Base-by-base conservation (phyloP, 2,797 vertebrate genomes). In the Lophotriccus pileatus region DNA sequence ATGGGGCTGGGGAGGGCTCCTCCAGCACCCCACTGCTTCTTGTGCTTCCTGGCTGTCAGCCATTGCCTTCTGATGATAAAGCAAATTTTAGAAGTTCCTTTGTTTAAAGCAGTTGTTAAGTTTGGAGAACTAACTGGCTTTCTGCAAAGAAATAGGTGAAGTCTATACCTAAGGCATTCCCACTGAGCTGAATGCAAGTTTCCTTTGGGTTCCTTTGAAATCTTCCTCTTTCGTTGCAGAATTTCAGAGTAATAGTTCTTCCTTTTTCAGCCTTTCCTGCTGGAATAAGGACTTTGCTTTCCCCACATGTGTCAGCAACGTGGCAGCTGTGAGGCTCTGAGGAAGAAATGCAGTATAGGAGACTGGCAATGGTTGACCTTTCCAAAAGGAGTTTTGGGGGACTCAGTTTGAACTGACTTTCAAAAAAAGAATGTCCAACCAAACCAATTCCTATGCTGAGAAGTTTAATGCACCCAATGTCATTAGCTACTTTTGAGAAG, bases 141-240 rank as follows among this genome's bases (percentile, higher is more conserved):
- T 59, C 67, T 87, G 70, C 59, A 81, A 66, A 90, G 74, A 94
- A 94, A 82, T 70, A 93, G 91, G 77, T 90, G 70, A 94, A 89
- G 34, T 76, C 25, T 84, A 39, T 49, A 94, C 92, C 86, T 95
- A 59, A 92, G 91, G 90, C 92, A 20, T 90, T 92, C 77, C 18
- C 27, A 24, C 63, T 49, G 80, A 90, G 63, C 27, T 67, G 69
- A 32, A 76, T 91, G 62, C 63, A 86, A 56, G 73, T 79, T 95
- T 90, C 82, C 63, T 78, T 86, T 4, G 7, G 21, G 8, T 70
- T 88, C 36, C 70, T 95, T 93, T 92, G 90, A 94, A 95, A 95
- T 70, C 43, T 78, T 88, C n/a, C 25, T 62, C 60, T 88, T 86
- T 70, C 53, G 5, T 17, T 46, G 49, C 47, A 90, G 74, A 88